A percentile compares a stretch with the other conserved stretches of the same genome.
Conservation (phyloP, 2,113 vertebrate genomes). For the Laticauda colubrina region DNA sequence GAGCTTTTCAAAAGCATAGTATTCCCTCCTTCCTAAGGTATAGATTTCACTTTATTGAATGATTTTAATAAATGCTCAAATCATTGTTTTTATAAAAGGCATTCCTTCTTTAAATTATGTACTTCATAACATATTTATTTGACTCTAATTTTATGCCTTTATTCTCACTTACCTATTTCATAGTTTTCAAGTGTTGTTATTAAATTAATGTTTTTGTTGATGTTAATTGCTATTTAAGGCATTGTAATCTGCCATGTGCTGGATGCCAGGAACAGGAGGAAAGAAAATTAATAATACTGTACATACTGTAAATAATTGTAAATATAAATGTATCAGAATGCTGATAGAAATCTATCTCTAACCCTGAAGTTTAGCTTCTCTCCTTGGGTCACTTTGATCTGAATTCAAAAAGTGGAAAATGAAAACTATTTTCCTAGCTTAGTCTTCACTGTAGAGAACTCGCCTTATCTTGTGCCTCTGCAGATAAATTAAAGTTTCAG, state of each 20-base stretch:
- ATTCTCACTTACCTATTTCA: neutral
- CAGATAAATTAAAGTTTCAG: conserved; percentile 3
- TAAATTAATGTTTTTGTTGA: neutral
- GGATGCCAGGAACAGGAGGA: neutral
- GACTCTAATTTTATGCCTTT: neutral
- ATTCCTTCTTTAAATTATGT: neutral
- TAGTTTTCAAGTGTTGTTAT: neutral
- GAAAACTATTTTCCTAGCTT: neutral
- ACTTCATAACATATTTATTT: neutral
- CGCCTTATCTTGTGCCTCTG: neutral
- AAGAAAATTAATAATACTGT: neutral
- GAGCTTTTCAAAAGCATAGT: neutral
- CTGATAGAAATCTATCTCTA: neutral
- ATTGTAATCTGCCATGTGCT: neutral
- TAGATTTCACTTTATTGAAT: neutral
- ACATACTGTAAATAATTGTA: neutral
- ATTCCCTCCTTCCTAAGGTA: neutral
- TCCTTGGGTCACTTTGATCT: neutral
- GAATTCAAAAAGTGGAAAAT: neutral
- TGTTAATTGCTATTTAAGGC: neutral
- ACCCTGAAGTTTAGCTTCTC: neutral
- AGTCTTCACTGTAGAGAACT: neutral
- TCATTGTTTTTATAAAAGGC: neutral
- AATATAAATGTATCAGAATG: neutral
- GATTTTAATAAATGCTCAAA: neutral